These are phyloP conservation scores for Astatoreochromis straeleni DNA, from an alignment of 2,113 vertebrate genomes.

Conservation along the genomic window DNA sequence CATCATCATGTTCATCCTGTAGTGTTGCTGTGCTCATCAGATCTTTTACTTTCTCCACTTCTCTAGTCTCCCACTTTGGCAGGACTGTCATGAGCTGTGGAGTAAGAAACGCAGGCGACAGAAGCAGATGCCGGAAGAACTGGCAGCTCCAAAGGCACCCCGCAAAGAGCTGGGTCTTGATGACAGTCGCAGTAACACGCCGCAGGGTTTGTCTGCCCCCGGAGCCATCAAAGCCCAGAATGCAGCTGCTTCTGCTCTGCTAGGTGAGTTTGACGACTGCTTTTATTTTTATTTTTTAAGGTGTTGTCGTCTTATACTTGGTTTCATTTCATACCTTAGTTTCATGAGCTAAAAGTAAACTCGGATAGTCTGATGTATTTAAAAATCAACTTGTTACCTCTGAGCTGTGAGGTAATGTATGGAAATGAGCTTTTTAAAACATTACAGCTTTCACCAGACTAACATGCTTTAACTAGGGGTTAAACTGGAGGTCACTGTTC, in stretches of 20 bases:
- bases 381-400: background rate
- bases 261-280: conserved; percentile 51
- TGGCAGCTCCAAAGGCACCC: conserved; percentile 82
- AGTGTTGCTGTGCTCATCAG: too few relatives aligned
- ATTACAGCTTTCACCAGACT: background rate
- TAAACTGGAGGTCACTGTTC: background rate
- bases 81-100: conserved; percentile 98
- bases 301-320: background rate
- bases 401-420: background rate
- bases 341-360: background rate
- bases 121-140: conserved; percentile 93
- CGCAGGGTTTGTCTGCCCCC: conserved; percentile 83
- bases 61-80: conserved; percentile 91
- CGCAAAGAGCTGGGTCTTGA: conserved; percentile 92
- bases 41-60: background rate
- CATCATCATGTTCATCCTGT: background rate
- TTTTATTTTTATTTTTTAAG: background rate
- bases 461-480: background rate
- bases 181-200: conserved; percentile 94
- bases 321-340: background rate
- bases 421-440: background rate
- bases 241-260: conserved; percentile 61
- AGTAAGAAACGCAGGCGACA: conserved; percentile 96
- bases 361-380: background rate
- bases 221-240: conserved; percentile 81